Base-by-base conservation (phyloP, 2,797 vertebrate species). In the Pangasius sanitwongsei region DNA sequence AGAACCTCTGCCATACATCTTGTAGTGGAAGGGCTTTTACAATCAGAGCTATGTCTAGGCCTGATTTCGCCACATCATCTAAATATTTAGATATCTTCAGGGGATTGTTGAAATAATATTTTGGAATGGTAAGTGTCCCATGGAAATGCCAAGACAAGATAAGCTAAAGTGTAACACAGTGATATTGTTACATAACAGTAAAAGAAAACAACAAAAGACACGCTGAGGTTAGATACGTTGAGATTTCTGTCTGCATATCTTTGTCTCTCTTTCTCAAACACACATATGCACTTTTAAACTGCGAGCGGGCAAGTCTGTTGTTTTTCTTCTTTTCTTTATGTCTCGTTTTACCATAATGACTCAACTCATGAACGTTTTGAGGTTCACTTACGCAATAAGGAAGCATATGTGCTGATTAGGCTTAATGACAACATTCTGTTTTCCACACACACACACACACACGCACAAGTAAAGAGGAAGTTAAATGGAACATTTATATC, bases 351-450 rank as follows among this genome's bases (percentile, higher is more conserved):
- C 25, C 15, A 65, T 59, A 41, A 75, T 86, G 85, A 86, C 37
- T n/a, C 37, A 75, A 61, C 69, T 41, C 34, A 44, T 18, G 23
- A 41, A 72, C n/a, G 50, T 86, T 74, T 59, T 50, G 82, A 48
- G 25, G 3, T 31, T 72, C 5, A 34, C 28, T 5, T 61, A 85
- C 11, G 44, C 4, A 78, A 83, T 44, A 88, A 72, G 61, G 6
- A 74, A 41, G 37, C 55, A 83, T 63, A 86, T 55, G 78, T 80
- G 69, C 59, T 70, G 37, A 77, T 53, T 59, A 55, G 50, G 57
- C 34, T 53, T 53, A 67, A 59, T 86, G 67, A 77, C 75, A 82
- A 63, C 41, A 2, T 25, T 28, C 0, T 44, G 31, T 28, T 55
- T 65, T 55, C 37, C 63, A 3, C 50, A 16, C 31, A 41, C 31